Evolutionary conservation across 1,140 invertebrate species (phyloP).

Genomic region (Dolichoris vasculosae): DNA sequence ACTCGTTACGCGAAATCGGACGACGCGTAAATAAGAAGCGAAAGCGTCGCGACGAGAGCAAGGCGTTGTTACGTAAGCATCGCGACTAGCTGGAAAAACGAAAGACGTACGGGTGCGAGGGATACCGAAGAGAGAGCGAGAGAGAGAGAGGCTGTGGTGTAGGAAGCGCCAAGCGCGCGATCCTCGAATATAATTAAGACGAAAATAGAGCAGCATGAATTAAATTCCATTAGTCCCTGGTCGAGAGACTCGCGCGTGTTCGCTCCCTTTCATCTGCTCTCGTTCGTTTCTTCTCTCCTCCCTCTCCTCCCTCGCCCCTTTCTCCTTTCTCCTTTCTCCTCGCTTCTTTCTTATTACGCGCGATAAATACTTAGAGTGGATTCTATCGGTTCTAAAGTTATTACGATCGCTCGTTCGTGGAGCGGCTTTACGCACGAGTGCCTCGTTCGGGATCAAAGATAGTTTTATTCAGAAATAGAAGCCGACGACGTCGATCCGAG

Average conservation of each 20-base stretch:
- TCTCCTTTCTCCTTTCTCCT: not conserved
- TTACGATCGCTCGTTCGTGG: not conserved
- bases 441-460: too few relatives aligned
- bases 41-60: not conserved
- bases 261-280: not conserved
- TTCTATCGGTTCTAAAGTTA: not conserved
- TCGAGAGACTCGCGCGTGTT: constrained; percentile 1
- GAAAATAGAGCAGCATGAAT: constrained; percentile 60
- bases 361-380: not conserved
- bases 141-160: not conserved
- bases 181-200: constrained; percentile 56
- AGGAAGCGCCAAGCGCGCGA: not conserved
- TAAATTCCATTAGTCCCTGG: constrained; percentile 56
- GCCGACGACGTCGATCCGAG: too few relatives aligned
- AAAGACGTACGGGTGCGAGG: not conserved
- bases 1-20: too few relatives aligned
- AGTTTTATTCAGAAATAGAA: too few relatives aligned
- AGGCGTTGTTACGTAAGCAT: not conserved
- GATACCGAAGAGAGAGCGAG: constrained; percentile 5
- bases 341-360: not conserved
- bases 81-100: not conserved
- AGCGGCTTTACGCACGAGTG: not conserved
- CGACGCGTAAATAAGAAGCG: not conserved
- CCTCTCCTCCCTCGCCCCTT: not conserved
- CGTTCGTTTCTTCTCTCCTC: not conserved